phyloP scores from a whole-genome alignment of 2,888 invertebrate genomes.

The Halocaridina rubra region DNA sequence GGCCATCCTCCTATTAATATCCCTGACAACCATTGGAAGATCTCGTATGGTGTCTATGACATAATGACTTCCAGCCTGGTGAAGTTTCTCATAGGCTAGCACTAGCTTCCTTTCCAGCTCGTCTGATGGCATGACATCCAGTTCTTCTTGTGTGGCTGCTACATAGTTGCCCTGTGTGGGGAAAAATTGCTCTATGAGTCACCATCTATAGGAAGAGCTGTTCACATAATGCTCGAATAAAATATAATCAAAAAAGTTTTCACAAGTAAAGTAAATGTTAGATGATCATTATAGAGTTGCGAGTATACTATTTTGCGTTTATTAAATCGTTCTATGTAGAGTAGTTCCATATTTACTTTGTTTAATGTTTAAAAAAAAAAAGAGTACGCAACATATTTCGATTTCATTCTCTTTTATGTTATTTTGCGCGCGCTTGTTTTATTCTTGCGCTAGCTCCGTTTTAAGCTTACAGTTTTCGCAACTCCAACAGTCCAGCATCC shows the following conservation, averaged over 20 bases:
- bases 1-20: slow-evolving; percentile 67
- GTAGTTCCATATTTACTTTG: no score
- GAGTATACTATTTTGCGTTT: no score
- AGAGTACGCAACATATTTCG: no score
- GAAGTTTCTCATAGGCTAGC: slow-evolving; percentile 66
- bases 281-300: no score
- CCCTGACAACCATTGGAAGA: slow-evolving; percentile 67
- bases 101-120: slow-evolving; percentile 66
- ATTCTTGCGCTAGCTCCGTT: no score
- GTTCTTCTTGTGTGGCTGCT: slow-evolving; percentile 65
- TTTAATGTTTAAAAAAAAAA: no score
- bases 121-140: slow-evolving; percentile 66
- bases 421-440: no score
- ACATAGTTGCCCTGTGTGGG: slow-evolving; percentile 68
- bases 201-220: no score
- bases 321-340: no score
- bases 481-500: slow-evolving; percentile 70
- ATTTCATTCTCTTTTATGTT: no score
- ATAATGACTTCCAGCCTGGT: slow-evolving; percentile 68
- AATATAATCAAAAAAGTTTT: neutral
- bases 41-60: slow-evolving; percentile 68
- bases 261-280: no score
- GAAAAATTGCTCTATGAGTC: neutral
- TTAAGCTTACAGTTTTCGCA: slow-evolving; percentile 65
- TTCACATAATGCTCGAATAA: no score